These are phyloP conservation scores for Spilarctia lutea DNA, from an alignment of 2,888 invertebrate genomes.

Conservation along the genomic window DNA sequence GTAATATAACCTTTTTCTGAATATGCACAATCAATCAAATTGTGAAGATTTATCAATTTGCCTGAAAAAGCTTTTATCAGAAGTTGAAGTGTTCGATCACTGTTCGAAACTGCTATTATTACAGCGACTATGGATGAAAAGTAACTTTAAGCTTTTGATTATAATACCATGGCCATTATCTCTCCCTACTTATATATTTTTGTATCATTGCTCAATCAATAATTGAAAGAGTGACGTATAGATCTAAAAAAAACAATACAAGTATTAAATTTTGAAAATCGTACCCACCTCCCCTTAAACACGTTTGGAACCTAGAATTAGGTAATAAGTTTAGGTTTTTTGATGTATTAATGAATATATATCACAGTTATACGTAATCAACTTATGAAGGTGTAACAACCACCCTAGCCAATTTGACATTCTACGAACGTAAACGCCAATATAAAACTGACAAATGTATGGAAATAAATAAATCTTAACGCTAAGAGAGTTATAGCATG, in stretches of 20 bases:
- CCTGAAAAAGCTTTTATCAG: slow-evolving; percentile 11
- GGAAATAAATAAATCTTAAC: too few relatives aligned
- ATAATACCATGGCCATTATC: not conserved
- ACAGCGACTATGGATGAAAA: slow-evolving; percentile 1
- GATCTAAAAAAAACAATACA: not conserved
- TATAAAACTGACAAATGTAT: too few relatives aligned
- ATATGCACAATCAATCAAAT: not conserved
- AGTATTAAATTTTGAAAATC: too few relatives aligned
- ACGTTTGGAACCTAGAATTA: too few relatives aligned
- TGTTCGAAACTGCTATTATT: slow-evolving; percentile 8
- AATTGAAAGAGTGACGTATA: not conserved
- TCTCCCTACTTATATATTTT: not conserved
- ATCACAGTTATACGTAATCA: too few relatives aligned
- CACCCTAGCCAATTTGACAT: too few relatives aligned
- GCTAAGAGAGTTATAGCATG: too few relatives aligned
- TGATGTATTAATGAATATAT: too few relatives aligned
- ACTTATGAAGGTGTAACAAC: too few relatives aligned
- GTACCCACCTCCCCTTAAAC: too few relatives aligned
- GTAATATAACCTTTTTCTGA: not conserved
- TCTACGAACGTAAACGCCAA: too few relatives aligned
- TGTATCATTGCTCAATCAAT: not conserved
- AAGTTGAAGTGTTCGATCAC: slow-evolving; percentile 4
- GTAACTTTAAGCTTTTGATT: not conserved
- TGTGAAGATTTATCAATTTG: slow-evolving; percentile 13
- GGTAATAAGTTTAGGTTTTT: too few relatives aligned